These are phyloP conservation scores for Caenorhabditis parvicauda DNA, from an alignment of 2,888 invertebrate genomes.

Conservation along the genomic window DNA sequence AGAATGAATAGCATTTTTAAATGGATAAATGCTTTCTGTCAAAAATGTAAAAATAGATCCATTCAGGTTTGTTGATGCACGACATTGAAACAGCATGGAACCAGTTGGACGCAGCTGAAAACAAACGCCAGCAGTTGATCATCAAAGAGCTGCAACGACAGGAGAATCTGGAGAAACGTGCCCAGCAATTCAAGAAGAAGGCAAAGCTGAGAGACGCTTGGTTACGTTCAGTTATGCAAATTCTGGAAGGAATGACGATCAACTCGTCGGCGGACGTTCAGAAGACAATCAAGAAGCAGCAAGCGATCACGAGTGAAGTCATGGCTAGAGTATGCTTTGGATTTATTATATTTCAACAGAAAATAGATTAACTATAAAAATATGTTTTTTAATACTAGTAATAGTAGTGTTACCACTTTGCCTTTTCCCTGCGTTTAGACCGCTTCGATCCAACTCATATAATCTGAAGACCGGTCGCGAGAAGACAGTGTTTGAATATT, in stretches of 20 bases:
- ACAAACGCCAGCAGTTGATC: conserved; percentile 85
- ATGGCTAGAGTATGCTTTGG: conserved; percentile 73
- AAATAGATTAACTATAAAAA: no score
- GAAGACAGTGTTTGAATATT: no score
- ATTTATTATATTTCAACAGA: not conserved
- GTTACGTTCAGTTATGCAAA: conserved; percentile 76
- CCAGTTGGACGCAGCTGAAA: conserved; percentile 85
- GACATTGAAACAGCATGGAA: conserved; percentile 95
- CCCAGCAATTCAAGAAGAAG: conserved; percentile 92
- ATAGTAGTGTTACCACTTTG: no score
- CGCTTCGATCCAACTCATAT: no score
- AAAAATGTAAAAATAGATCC: no score
- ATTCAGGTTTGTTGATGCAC: conserved; percentile 80
- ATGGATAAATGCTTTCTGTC: no score
- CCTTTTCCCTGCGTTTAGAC: no score
- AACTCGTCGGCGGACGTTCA: conserved; percentile 90
- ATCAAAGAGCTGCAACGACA: conserved; percentile 80
- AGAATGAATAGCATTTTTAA: no score
- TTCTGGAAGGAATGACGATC: conserved; percentile 68
- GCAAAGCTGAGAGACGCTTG: conserved; percentile 85
- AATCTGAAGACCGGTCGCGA: no score
- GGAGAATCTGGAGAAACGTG: conserved; percentile 87
- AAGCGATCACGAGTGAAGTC: conserved; percentile 94
- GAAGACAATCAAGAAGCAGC: conserved; percentile 95
- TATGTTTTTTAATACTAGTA: no score